Evolutionary conservation across 2,113 vertebrate genomes (phyloP).

Genomic region (Procapra przewalskii): DNA sequence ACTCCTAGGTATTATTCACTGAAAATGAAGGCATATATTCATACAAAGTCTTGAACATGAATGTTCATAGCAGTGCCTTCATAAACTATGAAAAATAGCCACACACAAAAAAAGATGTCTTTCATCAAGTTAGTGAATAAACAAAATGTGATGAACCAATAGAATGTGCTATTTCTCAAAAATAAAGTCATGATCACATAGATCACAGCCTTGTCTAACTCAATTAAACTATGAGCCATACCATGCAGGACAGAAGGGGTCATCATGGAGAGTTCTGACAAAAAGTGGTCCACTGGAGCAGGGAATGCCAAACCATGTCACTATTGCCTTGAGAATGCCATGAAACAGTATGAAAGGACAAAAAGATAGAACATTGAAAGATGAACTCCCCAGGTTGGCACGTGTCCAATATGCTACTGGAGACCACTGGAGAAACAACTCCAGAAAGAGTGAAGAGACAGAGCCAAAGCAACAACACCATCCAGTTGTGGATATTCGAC

Average conservation of each 20-base stretch:
- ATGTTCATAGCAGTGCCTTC: background rate
- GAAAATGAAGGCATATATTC: background rate
- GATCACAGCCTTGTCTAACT: background rate
- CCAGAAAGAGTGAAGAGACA: background rate
- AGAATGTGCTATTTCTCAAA: background rate
- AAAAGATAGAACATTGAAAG: background rate
- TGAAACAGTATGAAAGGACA: background rate
- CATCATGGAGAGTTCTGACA: background rate
- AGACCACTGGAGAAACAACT: background rate
- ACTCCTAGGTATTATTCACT: background rate
- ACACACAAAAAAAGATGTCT: background rate
- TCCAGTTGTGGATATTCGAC: background rate
- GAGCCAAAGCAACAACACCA: background rate
- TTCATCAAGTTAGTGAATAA: background rate
- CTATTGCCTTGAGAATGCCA: background rate
- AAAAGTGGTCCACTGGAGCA: background rate
- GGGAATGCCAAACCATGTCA: background rate
- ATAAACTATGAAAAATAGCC: background rate
- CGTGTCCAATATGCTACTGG: background rate
- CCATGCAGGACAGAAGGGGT: background rate
- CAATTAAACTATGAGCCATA: background rate
- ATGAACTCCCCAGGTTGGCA: background rate
- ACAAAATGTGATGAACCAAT: background rate
- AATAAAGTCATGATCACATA: background rate
- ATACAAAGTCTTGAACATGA: background rate